phyloP scores from a whole-genome alignment of 37 sponge, comb jelly and placozoan species.

The Eunapius fragilis region DNA sequence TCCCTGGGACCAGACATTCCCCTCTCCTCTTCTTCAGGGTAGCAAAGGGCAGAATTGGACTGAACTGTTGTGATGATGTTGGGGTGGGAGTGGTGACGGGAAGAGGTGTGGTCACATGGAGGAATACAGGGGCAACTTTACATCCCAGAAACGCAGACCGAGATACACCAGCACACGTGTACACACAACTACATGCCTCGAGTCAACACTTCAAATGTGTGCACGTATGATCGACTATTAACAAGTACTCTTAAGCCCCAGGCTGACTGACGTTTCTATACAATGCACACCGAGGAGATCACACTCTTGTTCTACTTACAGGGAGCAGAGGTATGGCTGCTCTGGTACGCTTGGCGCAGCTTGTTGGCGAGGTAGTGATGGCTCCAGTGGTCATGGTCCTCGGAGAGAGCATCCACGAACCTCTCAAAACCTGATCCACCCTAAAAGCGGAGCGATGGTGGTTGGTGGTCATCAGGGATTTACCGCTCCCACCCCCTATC shows the following conservation, averaged over 20 bases:
- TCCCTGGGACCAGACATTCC: not conserved
- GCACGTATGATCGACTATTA: too few relatives aligned
- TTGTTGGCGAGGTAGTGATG: slow-evolving; percentile 33
- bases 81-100: not conserved
- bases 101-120: not conserved
- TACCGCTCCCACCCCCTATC: too few relatives aligned
- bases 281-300: not conserved
- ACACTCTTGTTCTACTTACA: not conserved
- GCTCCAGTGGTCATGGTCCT: not conserved
- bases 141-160: too few relatives aligned
- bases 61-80: not conserved
- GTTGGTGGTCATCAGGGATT: too few relatives aligned
- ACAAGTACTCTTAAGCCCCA: too few relatives aligned
- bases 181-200: too few relatives aligned
- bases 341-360: slow-evolving; percentile 16
- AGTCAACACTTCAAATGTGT: too few relatives aligned
- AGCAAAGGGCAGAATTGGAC: not conserved
- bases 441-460: not conserved
- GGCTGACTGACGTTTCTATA: too few relatives aligned
- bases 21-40: not conserved
- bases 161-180: too few relatives aligned
- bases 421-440: not conserved
- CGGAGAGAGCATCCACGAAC: slow-evolving; percentile 30
- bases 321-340: not conserved
- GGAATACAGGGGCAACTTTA: not conserved